Percentiles rank a stretch among this genome's conserved stretches.
These are phyloP conservation scores for Xyrichtys novacula DNA, from an alignment of 2,797 vertebrate species.

Conservation along the genomic window DNA sequence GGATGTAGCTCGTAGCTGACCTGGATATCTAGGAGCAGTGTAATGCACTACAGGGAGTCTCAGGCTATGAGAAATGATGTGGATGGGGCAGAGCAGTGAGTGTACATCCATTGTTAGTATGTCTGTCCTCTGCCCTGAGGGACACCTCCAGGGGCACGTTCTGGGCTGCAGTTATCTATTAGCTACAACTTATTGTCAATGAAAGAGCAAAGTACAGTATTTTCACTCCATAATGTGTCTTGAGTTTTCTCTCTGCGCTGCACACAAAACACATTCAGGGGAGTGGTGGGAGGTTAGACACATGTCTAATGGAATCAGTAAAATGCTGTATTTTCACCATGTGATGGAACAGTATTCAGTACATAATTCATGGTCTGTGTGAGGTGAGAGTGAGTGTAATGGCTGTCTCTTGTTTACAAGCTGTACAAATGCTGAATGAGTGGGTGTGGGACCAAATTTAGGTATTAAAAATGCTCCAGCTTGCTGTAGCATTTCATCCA, in stretches of 20 bases:
- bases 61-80: slow-evolving; percentile 58
- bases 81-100: slow-evolving; percentile 51
- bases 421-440: no score
- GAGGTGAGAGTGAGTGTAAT: no score
- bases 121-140: slow-evolving; percentile 48
- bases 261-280: not conserved
- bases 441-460: no score
- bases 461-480: no score
- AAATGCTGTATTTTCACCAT: not conserved
- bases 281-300: not conserved
- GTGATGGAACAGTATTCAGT: no score
- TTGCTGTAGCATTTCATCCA: no score
- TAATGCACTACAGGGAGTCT: slow-evolving; percentile 68
- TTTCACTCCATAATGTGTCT: slow-evolving; percentile 19
- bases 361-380: no score
- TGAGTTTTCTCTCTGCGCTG: slow-evolving; percentile 11
- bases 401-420: no score
- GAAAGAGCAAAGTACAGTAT: slow-evolving; percentile 41
- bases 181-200: slow-evolving; percentile 54
- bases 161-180: slow-evolving; percentile 61
- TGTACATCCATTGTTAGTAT: slow-evolving; percentile 65
- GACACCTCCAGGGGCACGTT: slow-evolving; percentile 44
- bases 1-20: slow-evolving; percentile 68
- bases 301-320: not conserved
- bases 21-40: slow-evolving; percentile 71